phyloP scores from a whole-genome alignment of 2,888 invertebrate species.

The Tortricodes alternella region DNA sequence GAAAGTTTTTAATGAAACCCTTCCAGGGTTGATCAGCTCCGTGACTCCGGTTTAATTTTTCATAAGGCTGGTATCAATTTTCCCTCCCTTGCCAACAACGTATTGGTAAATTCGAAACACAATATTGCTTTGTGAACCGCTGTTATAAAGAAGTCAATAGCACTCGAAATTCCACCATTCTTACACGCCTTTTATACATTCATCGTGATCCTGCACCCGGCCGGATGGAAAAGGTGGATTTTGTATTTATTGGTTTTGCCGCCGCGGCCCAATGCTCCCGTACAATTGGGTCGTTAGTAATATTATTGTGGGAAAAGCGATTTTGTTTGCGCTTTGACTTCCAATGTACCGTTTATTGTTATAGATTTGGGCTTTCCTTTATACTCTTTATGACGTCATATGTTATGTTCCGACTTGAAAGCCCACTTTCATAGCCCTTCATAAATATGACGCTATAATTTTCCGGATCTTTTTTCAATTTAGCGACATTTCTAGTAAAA shows the following conservation, averaged over 20 bases:
- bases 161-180: conserved; percentile 55
- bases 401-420: conserved; percentile 65
- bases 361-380: conserved; percentile 70
- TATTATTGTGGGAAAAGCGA: conserved; percentile 79
- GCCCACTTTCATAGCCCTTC: conserved; percentile 57
- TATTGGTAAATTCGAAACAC: conserved; percentile 51
- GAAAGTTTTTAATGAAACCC: conserved; percentile 54
- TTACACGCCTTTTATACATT: conserved; percentile 65
- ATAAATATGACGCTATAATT: conserved; percentile 53
- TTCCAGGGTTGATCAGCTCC: conserved; percentile 45
- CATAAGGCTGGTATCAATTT: conserved; percentile 50
- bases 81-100: conserved; percentile 36
- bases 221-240: conserved; percentile 67
- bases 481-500: conserved; percentile 22
- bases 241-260: conserved; percentile 79
- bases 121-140: conserved; percentile 59
- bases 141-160: conserved; percentile 57
- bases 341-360: conserved; percentile 75
- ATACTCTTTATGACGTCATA: conserved; percentile 65
- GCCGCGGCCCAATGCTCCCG: conserved; percentile 71
- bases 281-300: conserved; percentile 81
- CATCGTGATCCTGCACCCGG: conserved; percentile 55
- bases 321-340: conserved; percentile 79
- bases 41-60: conserved; percentile 57
- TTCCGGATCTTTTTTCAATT: conserved; percentile 47